Evolutionary conservation across 2,797 vertebrate species (phyloP), one percentile per base, ranked within the genome.

Genomic region (Nannoperca obscura): DNA sequence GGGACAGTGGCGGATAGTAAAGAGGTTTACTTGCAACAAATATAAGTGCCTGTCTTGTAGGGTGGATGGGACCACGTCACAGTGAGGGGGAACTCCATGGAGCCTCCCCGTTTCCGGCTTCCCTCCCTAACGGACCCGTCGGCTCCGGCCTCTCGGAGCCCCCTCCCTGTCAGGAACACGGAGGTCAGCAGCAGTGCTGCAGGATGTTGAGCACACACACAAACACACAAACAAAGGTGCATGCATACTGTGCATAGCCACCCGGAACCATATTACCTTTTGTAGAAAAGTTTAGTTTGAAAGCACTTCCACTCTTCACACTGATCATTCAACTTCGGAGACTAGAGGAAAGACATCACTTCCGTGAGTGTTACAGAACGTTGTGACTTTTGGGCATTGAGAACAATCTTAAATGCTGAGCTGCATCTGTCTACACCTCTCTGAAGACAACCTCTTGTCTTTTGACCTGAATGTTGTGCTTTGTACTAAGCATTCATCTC

Each of bases 61-160:
- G 98, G 98, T 2, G 98, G 98, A 32, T 99, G 98, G 98, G 98
- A 99, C 73, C 96, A 99, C 85, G 86, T 99, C 80, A 97, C 96
- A 4, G 89, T 99, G 70, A 94, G 98, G 87, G 98, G 95, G 71
- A 98, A 98, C 65, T 91, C 96, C 5, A 92, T 93, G 54, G 95
- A 97, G 82, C 91, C 93, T 0, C 74, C 93, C 0, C 92, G 87
- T 38, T 66, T 89, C 1, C 0, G 15, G 15, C 70, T 89, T n/a
- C 86, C 80, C 3, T 90, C 89, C 55, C 9, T 74, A 3, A 20
- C 83, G 0, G 77, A 83, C 62, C n/a, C 64, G 2, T 80, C 89
- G 1, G 13, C 40, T 27, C 0, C 27, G 0, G 69, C 64, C 3
- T 70, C 79, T 0, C 86, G 20, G 32, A 78, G 44, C 78, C 74